Percentiles rank a stretch among this genome's conserved stretches.
These are phyloP conservation scores for Xiphorhynchus elegans DNA, from an alignment of 2,113 vertebrate genomes.

Conservation along the genomic window DNA sequence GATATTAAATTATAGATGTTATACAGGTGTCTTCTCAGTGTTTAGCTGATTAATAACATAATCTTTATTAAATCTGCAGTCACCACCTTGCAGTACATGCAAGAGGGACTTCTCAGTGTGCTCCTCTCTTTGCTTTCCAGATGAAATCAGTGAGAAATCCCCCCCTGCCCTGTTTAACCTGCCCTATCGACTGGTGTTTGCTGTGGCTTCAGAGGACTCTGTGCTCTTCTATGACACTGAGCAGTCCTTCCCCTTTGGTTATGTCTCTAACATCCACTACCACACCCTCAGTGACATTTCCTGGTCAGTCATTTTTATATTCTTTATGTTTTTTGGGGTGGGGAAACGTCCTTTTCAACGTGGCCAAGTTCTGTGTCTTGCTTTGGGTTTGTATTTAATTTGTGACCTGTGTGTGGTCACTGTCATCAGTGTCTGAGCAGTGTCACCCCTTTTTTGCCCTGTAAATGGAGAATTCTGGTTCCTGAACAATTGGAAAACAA, in stretches of 20 bases:
- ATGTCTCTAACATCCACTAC: conserved; percentile 95
- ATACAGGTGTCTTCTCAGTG: not conserved
- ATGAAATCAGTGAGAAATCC: conserved; percentile 56
- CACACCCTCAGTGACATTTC: conserved; percentile 96
- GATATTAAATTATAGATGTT: not conserved
- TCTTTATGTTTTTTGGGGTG: not conserved
- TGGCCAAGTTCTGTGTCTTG: not conserved
- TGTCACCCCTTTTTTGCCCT: not conserved
- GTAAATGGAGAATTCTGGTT: not conserved
- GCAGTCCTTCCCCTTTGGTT: conserved; percentile 90
- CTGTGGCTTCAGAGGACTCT: conserved; percentile 94
- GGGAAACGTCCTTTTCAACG: not conserved
- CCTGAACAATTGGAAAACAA: not conserved
- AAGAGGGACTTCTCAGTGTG: not conserved
- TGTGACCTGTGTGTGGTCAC: not conserved
- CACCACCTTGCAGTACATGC: not conserved
- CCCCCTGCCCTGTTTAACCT: conserved; percentile 75
- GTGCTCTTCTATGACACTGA: conserved; percentile 94
- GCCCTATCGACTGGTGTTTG: conserved; percentile 94
- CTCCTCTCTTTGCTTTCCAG: conserved; percentile 60
- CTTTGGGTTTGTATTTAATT: not conserved
- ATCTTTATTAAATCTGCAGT: not conserved
- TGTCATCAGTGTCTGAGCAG: not conserved
- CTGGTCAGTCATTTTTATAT: conserved; percentile 77
- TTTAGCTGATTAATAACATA: not conserved